Evolutionary conservation across 2,797 vertebrate genomes (phyloP).

Genomic region (Petrocephalus sullivani): DNA sequence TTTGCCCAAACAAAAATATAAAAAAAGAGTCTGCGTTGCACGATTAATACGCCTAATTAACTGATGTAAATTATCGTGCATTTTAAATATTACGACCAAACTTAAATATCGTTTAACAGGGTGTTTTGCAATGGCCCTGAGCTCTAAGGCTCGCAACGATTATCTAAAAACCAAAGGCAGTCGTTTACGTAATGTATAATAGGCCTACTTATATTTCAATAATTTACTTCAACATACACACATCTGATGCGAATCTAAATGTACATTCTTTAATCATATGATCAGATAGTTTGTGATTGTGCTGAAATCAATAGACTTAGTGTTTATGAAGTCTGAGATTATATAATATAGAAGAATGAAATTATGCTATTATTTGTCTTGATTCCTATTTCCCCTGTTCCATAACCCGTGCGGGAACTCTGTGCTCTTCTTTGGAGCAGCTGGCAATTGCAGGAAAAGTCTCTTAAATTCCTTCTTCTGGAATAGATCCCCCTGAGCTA

Average conservation of each 20-base stretch:
- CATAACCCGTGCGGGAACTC: not conserved
- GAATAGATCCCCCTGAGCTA: constrained; percentile 42
- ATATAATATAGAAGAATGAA: not conserved
- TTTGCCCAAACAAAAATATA: constrained; percentile 31
- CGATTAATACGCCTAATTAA: not conserved
- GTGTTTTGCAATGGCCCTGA: not conserved
- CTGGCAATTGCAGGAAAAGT: constrained; percentile 43
- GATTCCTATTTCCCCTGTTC: not conserved
- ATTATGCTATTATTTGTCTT: constrained; percentile 8
- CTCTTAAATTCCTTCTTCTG: constrained; percentile 25
- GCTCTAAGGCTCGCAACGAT: not conserved
- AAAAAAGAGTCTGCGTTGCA: not conserved
- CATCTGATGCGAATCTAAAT: not conserved
- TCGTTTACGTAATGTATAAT: not conserved
- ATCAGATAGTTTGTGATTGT: not conserved
- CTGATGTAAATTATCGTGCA: not conserved
- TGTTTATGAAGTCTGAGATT: not conserved
- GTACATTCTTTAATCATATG: not conserved
- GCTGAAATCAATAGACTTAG: not conserved
- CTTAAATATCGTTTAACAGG: not conserved
- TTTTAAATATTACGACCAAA: not conserved
- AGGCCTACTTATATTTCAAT: not conserved
- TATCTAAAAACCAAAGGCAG: not conserved
- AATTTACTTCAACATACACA: not conserved
- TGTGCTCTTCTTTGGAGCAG: not conserved